phyloP scores from a whole-genome alignment of 2,797 vertebrate species.

The Sylvilagus floridanus region DNA sequence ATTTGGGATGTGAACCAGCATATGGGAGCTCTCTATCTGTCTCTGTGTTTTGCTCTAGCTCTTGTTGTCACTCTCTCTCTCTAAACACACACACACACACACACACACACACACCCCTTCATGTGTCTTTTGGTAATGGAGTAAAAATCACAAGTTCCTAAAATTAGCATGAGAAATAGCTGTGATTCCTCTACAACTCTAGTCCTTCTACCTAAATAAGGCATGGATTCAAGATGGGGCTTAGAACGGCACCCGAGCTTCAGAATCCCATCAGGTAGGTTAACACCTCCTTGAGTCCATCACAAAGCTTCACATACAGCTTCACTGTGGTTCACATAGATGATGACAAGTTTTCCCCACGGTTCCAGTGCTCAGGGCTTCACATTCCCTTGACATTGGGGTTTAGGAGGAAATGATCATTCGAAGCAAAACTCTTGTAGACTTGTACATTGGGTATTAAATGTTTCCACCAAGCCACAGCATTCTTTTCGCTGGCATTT shows the following conservation, averaged over 20 bases:
- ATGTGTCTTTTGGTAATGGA: conserved; percentile 8
- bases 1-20: too few relatives aligned
- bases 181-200: too few relatives aligned
- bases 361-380: background rate
- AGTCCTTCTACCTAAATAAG: background rate
- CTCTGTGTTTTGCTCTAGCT: too few relatives aligned
- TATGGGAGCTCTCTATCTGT: too few relatives aligned
- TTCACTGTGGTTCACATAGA: background rate
- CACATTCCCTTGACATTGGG: background rate
- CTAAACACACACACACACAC: background rate
- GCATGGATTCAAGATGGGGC: background rate
- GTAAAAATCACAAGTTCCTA: background rate
- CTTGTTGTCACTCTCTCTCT: too few relatives aligned
- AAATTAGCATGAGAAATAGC: background rate
- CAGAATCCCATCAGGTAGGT: background rate
- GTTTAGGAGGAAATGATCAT: conserved; percentile 13
- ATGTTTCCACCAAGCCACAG: background rate
- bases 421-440: background rate
- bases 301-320: background rate
- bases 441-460: conserved; percentile 5
- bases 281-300: background rate
- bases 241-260: background rate
- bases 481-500: background rate
- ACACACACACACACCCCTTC: background rate
- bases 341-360: background rate